phyloP scores from a whole-genome alignment of 2,113 vertebrate species.

The Eurypyga helias region DNA sequence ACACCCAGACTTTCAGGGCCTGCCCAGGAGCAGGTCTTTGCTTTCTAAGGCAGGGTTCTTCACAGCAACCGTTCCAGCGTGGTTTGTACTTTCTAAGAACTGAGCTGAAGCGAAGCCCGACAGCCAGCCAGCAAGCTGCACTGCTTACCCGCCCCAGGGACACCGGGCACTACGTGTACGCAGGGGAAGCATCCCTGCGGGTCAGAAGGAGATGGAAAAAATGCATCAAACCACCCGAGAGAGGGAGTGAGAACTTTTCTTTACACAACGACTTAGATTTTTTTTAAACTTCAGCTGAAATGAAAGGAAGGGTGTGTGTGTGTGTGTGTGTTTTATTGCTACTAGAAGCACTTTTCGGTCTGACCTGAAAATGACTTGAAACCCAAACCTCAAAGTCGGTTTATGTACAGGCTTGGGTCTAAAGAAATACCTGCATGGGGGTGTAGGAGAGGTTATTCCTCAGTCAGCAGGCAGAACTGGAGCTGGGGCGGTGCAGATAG shows the following conservation, averaged over 20 bases:
- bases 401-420: background rate
- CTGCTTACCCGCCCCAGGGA: background rate
- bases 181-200: background rate
- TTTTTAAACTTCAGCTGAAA: background rate
- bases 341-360: background rate
- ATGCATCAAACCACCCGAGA: background rate
- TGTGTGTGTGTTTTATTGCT: background rate
- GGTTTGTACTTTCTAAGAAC: constrained; percentile 43
- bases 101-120: background rate
- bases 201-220: background rate
- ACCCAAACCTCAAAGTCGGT: background rate
- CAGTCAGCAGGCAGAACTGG: background rate
- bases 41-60: background rate
- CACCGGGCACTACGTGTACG: rapidly evolving
- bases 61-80: background rate
- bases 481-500: background rate
- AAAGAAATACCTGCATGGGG: background rate
- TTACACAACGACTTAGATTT: background rate
- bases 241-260: background rate
- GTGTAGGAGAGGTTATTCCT: background rate
- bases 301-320: background rate
- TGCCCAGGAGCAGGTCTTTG: background rate
- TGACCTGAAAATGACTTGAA: background rate
- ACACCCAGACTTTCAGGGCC: background rate
- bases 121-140: background rate